Percentiles rank a stretch among this genome's conserved stretches.
Evolutionary conservation across 2,797 vertebrate genomes (phyloP).

Genomic region (Chloroceryle amazona): DNA sequence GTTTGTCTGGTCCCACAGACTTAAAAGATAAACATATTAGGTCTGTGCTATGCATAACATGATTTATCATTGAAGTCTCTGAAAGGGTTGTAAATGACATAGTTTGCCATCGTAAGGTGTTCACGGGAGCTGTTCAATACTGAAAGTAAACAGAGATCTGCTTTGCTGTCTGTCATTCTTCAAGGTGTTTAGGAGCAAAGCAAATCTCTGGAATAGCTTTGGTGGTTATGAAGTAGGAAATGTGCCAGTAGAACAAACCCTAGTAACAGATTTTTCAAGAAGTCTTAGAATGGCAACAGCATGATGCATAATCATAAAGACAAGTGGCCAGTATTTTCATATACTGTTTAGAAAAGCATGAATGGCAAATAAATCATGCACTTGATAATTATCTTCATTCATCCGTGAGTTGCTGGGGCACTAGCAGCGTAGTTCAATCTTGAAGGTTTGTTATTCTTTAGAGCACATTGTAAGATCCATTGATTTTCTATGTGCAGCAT

Average conservation of each 20-base stretch:
- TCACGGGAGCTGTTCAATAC: background rate
- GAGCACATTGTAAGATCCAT: slow-evolving; percentile 10
- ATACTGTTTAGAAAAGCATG: background rate
- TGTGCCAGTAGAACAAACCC: background rate
- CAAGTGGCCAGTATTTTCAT: background rate
- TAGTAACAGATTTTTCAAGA: background rate
- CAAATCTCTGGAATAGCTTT: background rate
- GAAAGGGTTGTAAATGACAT: background rate
- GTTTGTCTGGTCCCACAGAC: background rate
- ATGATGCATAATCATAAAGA: background rate
- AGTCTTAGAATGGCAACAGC: background rate
- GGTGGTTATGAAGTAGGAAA: background rate
- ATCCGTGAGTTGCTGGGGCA: background rate
- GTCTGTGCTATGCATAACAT: background rate
- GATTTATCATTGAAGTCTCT: background rate
- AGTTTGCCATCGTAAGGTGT: background rate
- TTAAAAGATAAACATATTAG: background rate
- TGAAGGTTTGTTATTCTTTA: slow-evolving; percentile 4
- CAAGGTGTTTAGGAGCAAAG: background rate
- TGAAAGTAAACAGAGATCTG: background rate
- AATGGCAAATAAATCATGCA: background rate
- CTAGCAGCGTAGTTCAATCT: background rate
- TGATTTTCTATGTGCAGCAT: slow-evolving; percentile 2
- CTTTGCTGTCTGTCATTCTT: background rate
- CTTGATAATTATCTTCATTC: background rate